Conservation (phyloP, 2,113 vertebrate genomes). For the Hepsetus odoe region DNA sequence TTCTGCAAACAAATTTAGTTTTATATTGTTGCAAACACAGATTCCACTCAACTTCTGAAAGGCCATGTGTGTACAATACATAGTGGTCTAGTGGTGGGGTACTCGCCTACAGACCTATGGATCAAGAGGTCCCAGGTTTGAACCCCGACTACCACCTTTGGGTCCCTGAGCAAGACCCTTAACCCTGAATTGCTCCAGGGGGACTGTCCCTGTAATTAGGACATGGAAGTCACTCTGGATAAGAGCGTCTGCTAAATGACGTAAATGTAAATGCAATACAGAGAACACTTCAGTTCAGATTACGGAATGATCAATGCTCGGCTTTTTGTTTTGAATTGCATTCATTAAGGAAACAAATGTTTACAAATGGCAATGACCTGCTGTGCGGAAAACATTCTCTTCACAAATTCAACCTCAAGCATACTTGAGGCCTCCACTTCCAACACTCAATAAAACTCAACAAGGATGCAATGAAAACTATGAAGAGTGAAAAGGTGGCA, state of each 20-base stretch:
- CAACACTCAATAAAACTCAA: slow-evolving; percentile 59
- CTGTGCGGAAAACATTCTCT: slow-evolving; percentile 62
- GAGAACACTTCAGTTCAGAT: background rate
- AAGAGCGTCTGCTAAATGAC: no score
- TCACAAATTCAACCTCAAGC: slow-evolving; percentile 64
- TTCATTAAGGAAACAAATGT: slow-evolving; percentile 41
- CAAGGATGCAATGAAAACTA: slow-evolving; percentile 45
- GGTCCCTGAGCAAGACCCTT: no score
- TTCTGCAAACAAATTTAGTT: background rate
- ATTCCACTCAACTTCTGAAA: background rate
- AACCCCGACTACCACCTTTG: background rate
- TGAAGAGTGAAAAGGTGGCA: slow-evolving; percentile 44
- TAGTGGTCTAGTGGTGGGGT: background rate
- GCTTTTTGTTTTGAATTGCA: slow-evolving; percentile 4
- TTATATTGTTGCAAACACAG: background rate
- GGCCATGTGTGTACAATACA: background rate
- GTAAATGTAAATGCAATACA: no score
- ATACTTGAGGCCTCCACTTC: slow-evolving; percentile 60
- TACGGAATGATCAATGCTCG: slow-evolving; percentile 6
- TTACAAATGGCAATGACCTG: slow-evolving; percentile 58
- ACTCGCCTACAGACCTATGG: no score
- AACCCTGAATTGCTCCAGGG: no score
- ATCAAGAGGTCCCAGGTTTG: background rate
- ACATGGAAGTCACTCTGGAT: no score
- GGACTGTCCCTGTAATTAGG: no score